Conservation (phyloP, 2,113 vertebrate genomes). For the Rhinolophus sinicus region DNA sequence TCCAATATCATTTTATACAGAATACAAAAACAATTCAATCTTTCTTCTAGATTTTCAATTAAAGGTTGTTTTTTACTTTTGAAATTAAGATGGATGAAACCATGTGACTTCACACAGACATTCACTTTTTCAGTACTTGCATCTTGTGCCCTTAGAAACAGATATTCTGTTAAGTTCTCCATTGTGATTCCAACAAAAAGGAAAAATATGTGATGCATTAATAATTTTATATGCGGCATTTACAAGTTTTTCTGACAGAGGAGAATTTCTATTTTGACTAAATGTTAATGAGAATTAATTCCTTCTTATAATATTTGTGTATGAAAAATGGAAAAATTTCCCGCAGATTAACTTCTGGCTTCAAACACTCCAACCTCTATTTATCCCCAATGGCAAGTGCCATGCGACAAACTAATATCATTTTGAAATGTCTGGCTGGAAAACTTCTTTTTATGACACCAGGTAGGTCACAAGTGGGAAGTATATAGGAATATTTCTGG, state of each 20-base stretch:
- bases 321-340: not conserved
- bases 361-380: not conserved
- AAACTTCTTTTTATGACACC: not conserved
- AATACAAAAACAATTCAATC: not conserved
- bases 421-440: not conserved
- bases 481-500: not conserved
- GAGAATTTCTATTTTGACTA: not conserved
- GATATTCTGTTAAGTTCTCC: not conserved
- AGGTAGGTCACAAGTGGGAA: not conserved
- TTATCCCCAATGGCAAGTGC: not conserved
- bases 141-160: not conserved
- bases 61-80: not conserved
- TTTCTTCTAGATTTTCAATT: not conserved
- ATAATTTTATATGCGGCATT: not conserved
- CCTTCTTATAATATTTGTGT: not conserved
- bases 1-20: not conserved
- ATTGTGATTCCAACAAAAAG: not conserved
- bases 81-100: not conserved
- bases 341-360: not conserved
- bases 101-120: not conserved
- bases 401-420: not conserved
- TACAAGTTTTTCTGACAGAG: not conserved
- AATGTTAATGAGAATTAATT: not conserved
- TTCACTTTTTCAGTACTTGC: not conserved
- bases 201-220: not conserved